Evolutionary conservation across 2,113 vertebrate genomes (phyloP), one percentile per base, ranked within the genome.

Genomic region (Felis chaus): DNA sequence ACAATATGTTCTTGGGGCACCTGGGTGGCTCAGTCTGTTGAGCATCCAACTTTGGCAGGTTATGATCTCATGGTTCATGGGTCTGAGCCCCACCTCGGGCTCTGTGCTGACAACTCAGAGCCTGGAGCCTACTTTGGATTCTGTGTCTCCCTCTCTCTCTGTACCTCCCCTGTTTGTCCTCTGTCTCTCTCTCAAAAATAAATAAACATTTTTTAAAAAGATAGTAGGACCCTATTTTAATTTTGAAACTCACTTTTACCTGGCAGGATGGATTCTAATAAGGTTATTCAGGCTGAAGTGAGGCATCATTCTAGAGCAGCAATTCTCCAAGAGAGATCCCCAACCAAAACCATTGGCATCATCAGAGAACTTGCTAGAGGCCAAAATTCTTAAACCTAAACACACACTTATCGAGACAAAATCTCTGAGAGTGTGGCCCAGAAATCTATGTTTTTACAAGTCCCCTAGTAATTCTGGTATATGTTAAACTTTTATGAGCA

Each of bases 161-260:
- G 57, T 7, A 5, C 8, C 57, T 23, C 57, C 21, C 21, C 57
- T 61, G 57, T 21, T 61, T 61, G 19, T 19, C 57, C 57, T 61
- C 15, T 57, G 55, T 57, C 21, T 61, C 57, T 61, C 57, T 61
- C 57, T 61, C 57, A 61, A 61, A 61, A 61, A 61, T 61, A 61
- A 61, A 61, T 61, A 61, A 61, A 61, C 3, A 25, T 57, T 57
- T 57, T 57, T 19, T 1, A 25, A 61, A 9, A 61, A 23, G 21
- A 9, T 61, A 61, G 3, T 61, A 57, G 55, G 55, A 57, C 15
- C 61, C 23, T 50, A 45, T 82, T 93, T 93, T 93, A 93, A 65
- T 85, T 91, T 61, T 85, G 50, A 61, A 93, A 79, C 7, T 94
- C 18, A 79, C n/a, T 90, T 95, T 90, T 31, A 78, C 74, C 27